Percentiles rank a stretch among this genome's conserved stretches.
phyloP scores from a whole-genome alignment of 1,140 invertebrate species.

The Steinernema feltiae region DNA sequence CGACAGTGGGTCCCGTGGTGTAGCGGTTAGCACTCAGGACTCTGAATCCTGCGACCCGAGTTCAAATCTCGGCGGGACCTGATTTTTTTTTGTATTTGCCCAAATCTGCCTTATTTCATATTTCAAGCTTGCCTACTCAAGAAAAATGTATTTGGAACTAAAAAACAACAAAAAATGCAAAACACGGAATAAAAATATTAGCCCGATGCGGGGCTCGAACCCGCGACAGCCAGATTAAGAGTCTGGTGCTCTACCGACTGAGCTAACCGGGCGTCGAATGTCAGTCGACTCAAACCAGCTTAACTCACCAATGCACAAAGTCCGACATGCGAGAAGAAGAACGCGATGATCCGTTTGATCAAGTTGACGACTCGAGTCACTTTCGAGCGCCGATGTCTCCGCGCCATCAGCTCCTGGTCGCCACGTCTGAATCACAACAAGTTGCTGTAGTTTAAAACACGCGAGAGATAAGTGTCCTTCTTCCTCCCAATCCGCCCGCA shows the following conservation, averaged over 20 bases:
- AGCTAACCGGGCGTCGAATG: neutral
- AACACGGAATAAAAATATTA: neutral
- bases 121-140: no score
- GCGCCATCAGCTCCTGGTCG: constrained; percentile 31
- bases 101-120: no score
- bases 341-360: constrained; percentile 62
- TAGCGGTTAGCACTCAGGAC: constrained; percentile 55
- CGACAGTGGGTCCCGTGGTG: constrained; percentile 50
- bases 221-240: constrained; percentile 55
- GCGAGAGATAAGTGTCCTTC: neutral
- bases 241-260: constrained; percentile 48
- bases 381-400: constrained; percentile 51
- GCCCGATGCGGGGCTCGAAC: constrained; percentile 53
- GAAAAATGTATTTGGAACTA: no score
- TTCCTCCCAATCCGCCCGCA: neutral
- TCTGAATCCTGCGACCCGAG: constrained; percentile 56
- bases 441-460: no score
- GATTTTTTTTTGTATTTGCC: no score
- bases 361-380: constrained; percentile 57
- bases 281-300: no score
- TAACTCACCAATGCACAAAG: constrained; percentile 74
- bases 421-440: no score
- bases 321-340: constrained; percentile 72
- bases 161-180: neutral
- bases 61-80: constrained; percentile 44